A percentile compares a stretch with the other conserved stretches of the same genome.
Evolutionary conservation across 2,888 invertebrate species (phyloP).

Genomic region (Zhengitettix transpicula): DNA sequence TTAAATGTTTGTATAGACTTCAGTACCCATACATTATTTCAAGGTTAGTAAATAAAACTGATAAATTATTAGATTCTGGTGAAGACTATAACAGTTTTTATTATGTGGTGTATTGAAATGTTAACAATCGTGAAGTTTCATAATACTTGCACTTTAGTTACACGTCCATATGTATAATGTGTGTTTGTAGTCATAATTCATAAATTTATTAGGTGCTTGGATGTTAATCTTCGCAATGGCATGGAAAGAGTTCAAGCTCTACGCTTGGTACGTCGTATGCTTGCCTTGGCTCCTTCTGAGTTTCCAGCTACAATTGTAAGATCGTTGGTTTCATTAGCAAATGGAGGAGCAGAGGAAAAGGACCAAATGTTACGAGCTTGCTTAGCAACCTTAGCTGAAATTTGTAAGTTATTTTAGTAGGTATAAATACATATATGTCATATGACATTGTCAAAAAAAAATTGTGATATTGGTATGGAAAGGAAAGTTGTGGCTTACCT

Average conservation of each 20-base stretch:
- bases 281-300: conserved; percentile 42
- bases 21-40: conserved; percentile 72
- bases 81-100: too few species aligned
- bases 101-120: too few species aligned
- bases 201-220: conserved; percentile 52
- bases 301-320: conserved; percentile 63
- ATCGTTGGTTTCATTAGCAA: conserved; percentile 66
- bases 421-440: too few species aligned
- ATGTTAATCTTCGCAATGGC: conserved; percentile 67
- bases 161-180: too few species aligned
- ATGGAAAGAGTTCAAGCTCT: conserved; percentile 78
- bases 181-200: too few species aligned
- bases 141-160: too few species aligned
- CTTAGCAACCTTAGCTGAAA: conserved; percentile 74
- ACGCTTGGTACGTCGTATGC: conserved; percentile 58
- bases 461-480: too few species aligned
- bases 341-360: conserved; percentile 59
- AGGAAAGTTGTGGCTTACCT: too few species aligned
- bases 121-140: too few species aligned
- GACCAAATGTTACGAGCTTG: conserved; percentile 73
- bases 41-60: conserved; percentile 33
- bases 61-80: not conserved
- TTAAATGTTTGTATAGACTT: conserved; percentile 60
- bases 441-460: too few species aligned
- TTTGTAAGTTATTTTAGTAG: conserved; percentile 38